A percentile compares a stretch with the other conserved stretches of the same genome.
These are phyloP conservation scores for Tenebrio molitor DNA, from an alignment of 1,140 invertebrate genomes.

Conservation along the genomic window DNA sequence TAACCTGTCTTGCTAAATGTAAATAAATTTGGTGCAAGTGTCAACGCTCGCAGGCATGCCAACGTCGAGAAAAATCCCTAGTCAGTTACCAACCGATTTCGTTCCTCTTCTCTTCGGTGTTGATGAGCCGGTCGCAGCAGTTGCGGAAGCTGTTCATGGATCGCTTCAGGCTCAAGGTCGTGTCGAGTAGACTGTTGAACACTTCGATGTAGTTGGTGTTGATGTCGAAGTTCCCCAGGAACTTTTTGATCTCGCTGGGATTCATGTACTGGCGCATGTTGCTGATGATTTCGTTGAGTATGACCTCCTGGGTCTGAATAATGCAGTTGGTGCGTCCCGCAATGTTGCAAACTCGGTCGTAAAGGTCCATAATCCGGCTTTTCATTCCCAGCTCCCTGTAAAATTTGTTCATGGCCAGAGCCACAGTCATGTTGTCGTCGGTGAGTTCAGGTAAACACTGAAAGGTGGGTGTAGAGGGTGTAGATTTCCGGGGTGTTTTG, in stretches of 20 bases:
- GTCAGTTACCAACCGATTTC: slow-evolving; percentile 50
- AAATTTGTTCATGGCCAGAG: slow-evolving; percentile 57
- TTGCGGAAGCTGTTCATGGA: slow-evolving; percentile 55
- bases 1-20: no score
- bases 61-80: no score
- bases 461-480: slow-evolving; percentile 42
- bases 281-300: slow-evolving; percentile 53
- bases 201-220: slow-evolving; percentile 45
- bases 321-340: slow-evolving; percentile 48
- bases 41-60: no score
- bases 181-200: slow-evolving; percentile 51
- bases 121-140: slow-evolving; percentile 55
- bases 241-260: slow-evolving; percentile 10
- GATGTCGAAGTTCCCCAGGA: slow-evolving; percentile 20
- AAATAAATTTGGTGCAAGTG: no score
- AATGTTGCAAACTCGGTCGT: slow-evolving; percentile 56
- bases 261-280: slow-evolving; percentile 42
- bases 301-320: slow-evolving; percentile 52
- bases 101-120: slow-evolving; percentile 59
- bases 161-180: slow-evolving; percentile 49
- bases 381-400: slow-evolving; percentile 55
- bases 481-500: slow-evolving; percentile 9
- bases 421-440: slow-evolving; percentile 56
- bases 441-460: slow-evolving; percentile 53
- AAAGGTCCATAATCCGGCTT: slow-evolving; percentile 53